Base-by-base conservation (phyloP, 35 echinoderm and acorn worm genomes). In the Hemicentrotus pulcherrimus region DNA sequence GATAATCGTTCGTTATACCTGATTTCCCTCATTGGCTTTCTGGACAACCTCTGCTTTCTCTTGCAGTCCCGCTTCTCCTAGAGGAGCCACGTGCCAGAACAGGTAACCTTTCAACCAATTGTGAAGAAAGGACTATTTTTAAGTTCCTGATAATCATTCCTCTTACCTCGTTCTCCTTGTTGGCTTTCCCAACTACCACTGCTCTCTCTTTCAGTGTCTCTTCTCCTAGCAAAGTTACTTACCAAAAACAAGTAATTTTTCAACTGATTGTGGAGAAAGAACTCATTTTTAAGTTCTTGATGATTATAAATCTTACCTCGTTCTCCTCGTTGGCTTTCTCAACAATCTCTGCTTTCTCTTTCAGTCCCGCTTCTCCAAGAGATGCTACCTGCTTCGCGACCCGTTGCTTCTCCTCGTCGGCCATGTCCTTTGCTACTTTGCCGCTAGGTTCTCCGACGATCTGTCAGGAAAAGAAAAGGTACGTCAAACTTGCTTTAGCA, bases 391-490 rank as follows among this genome's bases (percentile, higher is more conserved):
- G 98, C 86, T 96, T 96, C n/a, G 86, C 95, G 31, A 99, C 95
- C 65, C 98, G 86, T 33, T 99, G 95, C 61, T 99, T 98, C 94
- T 99, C 98, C 50, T 94, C 94, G 2, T 94, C 47, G 4, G 97
- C 96, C 98, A 99, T 97, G 14, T 89, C 86, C 15, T 96, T 94
- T 18, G 97, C 97, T 8, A 97, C 12, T 61, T 97, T 47, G n/a
- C 97, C 95, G 95, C 96, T 98, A 7, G 98, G 98, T 32, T 99
- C 97, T 31, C 98, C 98, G 24, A 99, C 52, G 61, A 99, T 98
- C 98, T 99, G 47, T 41, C 71, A 31, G 9, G 52, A 59, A 59
- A 11, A 59, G 52, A 59, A 59, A 6, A 59, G 12, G 2, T 14
- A 41, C 1, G 35, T 41, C 35, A 41, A 41, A 41, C n/a, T n/a